Base-by-base conservation (phyloP, 2,797 vertebrate genomes). In the Pelobates cultripes region DNA sequence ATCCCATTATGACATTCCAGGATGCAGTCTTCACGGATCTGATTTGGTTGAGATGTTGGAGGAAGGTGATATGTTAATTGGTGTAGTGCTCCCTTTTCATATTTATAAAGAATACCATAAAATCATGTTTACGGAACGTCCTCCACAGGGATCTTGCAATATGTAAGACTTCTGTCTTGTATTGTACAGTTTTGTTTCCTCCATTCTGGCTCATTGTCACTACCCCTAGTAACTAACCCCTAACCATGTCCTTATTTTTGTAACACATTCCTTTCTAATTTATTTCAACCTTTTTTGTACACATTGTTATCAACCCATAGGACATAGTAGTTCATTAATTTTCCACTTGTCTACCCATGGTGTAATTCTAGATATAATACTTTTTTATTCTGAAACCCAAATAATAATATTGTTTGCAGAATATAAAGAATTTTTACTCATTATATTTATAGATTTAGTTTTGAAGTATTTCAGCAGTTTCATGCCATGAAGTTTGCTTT, bases 381-480 rank as follows among this genome's bases (percentile, higher is more conserved):
- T 28, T n/a, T n/a, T n/a, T n/a, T 28, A 28, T 28, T 28, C 28
- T 28, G 2, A 28, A 28, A 2, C 28, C 28, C 28, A 28, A 28
- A 28, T 28, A 28, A 28, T 28, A 28, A 28, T 28, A 28, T 28
- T 28, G 28, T 28, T 28, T 28, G 28, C 28, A 28, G 28, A 28
- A 2, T 28, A 28, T 28, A 28, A 28, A 28, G 13, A 14, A 28
- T 0, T 17, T 28, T 66, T 66, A 15, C 5, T 14, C 10, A 17
- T 12, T 63, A 42, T 7, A 4, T 15, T 12, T 41, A 4, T 45
- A 81, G 80, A 3, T 81, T 81, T 40, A 41, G 61, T 7, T 14
- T 67, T 17, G 55, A 75, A 14, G 70, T 55, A 17, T 81, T 66
- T 13, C 80, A 76, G 71, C 66, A 68, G 80, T 47, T 81, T 7